Percentiles rank a stretch among this genome's conserved stretches.
These are phyloP conservation scores for Merops nubicus DNA, from an alignment of 2,113 vertebrate species.

Conservation along the genomic window DNA sequence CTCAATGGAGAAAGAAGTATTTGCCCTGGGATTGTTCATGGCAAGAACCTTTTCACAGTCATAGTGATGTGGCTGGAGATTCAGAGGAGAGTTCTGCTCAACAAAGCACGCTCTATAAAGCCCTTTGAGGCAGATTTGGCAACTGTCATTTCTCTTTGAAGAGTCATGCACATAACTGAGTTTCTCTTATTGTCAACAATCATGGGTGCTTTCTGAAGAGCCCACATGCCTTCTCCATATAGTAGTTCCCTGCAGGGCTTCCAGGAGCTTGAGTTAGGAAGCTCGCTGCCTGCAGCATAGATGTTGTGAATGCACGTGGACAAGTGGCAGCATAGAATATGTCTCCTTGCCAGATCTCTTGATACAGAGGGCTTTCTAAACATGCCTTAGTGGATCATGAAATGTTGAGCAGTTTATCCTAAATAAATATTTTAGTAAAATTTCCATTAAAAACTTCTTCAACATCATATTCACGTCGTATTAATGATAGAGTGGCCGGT, in stretches of 20 bases:
- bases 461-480: not conserved
- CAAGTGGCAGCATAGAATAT: not conserved
- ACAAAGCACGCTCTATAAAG: not conserved
- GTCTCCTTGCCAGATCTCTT: not conserved
- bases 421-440: not conserved
- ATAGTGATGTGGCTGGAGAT: not conserved
- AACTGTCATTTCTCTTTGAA: not conserved
- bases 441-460: not conserved
- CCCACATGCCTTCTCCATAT: not conserved
- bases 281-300: not conserved
- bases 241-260: not conserved
- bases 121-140: not conserved
- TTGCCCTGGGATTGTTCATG: not conserved
- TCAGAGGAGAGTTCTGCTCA: not conserved
- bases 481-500: not conserved
- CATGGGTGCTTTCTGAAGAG: not conserved
- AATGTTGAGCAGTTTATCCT: not conserved
- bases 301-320: not conserved
- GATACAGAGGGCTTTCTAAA: not conserved
- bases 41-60: not conserved
- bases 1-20: not conserved
- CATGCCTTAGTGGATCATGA: not conserved
- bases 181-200: not conserved
- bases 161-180: not conserved
- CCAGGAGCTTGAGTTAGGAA: not conserved